Evolutionary conservation across 2,797 vertebrate genomes (phyloP).

Genomic region (Xiphorhynchus erythropygius): DNA sequence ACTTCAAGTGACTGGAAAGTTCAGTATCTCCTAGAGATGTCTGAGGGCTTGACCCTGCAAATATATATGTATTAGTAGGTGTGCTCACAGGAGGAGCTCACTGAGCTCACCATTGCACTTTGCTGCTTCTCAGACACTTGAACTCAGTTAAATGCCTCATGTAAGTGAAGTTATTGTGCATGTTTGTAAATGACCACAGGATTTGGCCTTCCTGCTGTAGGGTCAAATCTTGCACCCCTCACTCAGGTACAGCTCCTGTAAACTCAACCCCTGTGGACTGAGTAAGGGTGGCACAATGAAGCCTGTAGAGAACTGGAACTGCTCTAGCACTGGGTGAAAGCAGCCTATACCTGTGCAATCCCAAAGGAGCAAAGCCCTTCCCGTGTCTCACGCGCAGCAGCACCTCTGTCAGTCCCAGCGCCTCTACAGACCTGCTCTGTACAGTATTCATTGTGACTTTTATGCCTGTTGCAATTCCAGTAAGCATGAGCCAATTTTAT

Average conservation of each 20-base stretch:
- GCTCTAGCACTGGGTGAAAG: conserved; percentile 10
- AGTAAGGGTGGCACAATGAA: conserved; percentile 21
- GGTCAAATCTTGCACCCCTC: conserved; percentile 40
- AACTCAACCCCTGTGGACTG: conserved; percentile 23
- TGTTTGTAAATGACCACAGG: neutral
- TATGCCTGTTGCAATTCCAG: neutral
- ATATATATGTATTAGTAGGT: accelerated
- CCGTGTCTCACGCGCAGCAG: neutral
- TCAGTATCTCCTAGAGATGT: neutral
- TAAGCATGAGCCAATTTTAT: conserved; percentile 33
- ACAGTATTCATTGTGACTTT: conserved; percentile 2
- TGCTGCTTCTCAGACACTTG: conserved; percentile 48
- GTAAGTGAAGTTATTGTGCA: neutral
- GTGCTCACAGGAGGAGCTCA: neutral
- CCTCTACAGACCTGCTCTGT: conserved; percentile 9
- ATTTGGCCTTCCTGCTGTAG: neutral
- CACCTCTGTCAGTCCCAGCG: neutral
- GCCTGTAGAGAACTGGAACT: conserved; percentile 26
- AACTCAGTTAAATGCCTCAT: neutral
- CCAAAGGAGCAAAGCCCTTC: conserved; percentile 22
- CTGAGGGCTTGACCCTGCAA: neutral
- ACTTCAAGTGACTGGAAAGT: conserved; percentile 53
- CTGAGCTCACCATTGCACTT: neutral
- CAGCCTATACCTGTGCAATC: neutral
- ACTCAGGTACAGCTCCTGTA: conserved; percentile 45